phyloP scores from a whole-genome alignment of 2,113 vertebrate genomes.

The Anser brachyrhynchus region DNA sequence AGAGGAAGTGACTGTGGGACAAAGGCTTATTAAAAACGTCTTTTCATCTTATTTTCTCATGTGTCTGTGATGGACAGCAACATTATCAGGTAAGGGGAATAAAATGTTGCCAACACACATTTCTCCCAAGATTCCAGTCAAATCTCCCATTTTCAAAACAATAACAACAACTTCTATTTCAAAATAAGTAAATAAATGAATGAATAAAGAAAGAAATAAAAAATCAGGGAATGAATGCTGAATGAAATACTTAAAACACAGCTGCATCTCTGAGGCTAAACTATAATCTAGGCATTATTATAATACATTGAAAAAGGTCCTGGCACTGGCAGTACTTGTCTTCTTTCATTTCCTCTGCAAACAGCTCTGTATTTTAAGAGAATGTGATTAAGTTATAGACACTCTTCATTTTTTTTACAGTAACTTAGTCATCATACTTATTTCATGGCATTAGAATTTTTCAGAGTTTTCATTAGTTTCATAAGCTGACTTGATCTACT shows the following conservation, averaged over 20 bases:
- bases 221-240: not conserved
- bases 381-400: not conserved
- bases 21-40: not conserved
- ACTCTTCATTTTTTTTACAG: not conserved
- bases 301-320: not conserved
- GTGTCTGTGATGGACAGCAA: not conserved
- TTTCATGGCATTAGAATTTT: not conserved
- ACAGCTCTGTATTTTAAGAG: not conserved
- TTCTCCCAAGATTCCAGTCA: not conserved
- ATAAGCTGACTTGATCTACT: not conserved
- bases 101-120: not conserved
- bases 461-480: not conserved
- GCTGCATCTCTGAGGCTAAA: not conserved
- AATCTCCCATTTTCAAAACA: not conserved
- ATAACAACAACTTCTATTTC: not conserved
- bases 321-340: not conserved
- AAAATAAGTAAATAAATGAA: no score
- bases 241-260: not conserved
- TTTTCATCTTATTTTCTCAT: not conserved
- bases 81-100: not conserved
- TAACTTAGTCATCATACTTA: not conserved
- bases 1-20: not conserved
- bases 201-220: no score
- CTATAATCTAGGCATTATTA: fast-evolving
- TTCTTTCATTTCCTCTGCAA: not conserved